Evolutionary conservation across 2,888 invertebrate species (phyloP).

Genomic region (Lochmaea crataegi): DNA sequence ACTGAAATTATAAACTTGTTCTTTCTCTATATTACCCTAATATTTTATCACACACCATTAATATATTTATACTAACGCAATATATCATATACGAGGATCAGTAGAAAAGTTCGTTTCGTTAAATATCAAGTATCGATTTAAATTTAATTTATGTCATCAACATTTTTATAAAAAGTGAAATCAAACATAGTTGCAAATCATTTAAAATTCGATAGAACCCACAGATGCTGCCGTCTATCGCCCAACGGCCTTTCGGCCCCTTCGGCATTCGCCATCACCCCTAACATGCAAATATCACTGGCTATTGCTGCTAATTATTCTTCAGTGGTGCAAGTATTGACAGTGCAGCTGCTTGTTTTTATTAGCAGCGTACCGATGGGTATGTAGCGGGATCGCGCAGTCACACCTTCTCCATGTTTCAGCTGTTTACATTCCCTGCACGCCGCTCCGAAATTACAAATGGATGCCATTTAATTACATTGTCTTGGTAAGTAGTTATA

Average conservation of each 20-base stretch:
- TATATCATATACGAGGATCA: background rate
- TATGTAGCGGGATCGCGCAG: conserved; percentile 61
- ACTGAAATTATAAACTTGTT: background rate
- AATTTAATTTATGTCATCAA: background rate
- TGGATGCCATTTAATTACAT: conserved; percentile 67
- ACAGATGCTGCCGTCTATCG: background rate
- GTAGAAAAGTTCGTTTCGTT: background rate
- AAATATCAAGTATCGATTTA: no score
- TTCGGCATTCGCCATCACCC: conserved; percentile 26
- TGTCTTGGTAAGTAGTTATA: conserved; percentile 66
- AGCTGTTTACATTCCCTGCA: conserved; percentile 65
- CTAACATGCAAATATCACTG: conserved; percentile 59
- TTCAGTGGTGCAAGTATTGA: conserved; percentile 62
- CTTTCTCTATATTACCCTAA: background rate
- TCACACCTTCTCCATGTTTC: conserved; percentile 66
- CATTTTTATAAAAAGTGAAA: background rate
- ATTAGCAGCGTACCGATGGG: conserved; percentile 61
- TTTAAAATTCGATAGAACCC: background rate
- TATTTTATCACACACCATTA: background rate
- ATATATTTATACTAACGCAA: background rate
- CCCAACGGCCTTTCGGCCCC: background rate
- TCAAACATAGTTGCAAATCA: background rate
- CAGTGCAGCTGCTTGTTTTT: conserved; percentile 64
- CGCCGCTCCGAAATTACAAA: conserved; percentile 65
- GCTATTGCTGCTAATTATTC: conserved; percentile 61